Evolutionary conservation across 2,113 vertebrate species (phyloP).

Genomic region (Anolis carolinensis): DNA sequence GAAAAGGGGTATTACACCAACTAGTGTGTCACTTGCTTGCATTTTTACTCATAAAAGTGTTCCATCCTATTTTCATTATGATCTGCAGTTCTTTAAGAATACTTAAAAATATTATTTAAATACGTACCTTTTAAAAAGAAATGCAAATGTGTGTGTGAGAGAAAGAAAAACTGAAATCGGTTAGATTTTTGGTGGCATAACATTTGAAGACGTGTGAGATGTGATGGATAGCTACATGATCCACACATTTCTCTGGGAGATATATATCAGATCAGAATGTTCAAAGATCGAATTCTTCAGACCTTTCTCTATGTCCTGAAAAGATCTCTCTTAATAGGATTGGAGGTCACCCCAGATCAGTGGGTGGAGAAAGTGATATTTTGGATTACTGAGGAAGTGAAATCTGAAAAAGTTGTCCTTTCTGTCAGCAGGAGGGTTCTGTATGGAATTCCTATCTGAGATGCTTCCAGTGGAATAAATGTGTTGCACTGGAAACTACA

Average conservation of each 20-base stretch:
- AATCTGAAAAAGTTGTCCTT: not conserved
- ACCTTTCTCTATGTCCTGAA: not conserved
- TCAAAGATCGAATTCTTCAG: not conserved
- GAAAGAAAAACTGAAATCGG: not conserved
- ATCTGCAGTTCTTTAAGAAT: not conserved
- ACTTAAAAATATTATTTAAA: not conserved
- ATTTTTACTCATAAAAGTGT: not conserved
- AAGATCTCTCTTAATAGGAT: not conserved
- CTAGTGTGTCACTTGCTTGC: not conserved
- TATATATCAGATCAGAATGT: too few relatives aligned
- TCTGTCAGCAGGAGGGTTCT: not conserved
- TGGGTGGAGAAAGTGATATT: not conserved
- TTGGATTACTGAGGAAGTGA: not conserved
- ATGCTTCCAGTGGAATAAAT: not conserved
- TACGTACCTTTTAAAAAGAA: not conserved
- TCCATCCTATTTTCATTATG: not conserved
- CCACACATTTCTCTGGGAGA: not conserved
- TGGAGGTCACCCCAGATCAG: not conserved
- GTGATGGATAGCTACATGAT: not conserved
- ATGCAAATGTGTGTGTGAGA: not conserved
- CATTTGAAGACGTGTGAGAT: not conserved
- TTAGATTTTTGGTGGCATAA: not conserved
- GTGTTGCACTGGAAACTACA: not conserved
- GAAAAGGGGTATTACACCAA: too few relatives aligned
- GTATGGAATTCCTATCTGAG: not conserved